Percentiles rank a stretch among this genome's conserved stretches.
phyloP scores from a whole-genome alignment of 2,797 vertebrate species.

The Apogon talboti region DNA sequence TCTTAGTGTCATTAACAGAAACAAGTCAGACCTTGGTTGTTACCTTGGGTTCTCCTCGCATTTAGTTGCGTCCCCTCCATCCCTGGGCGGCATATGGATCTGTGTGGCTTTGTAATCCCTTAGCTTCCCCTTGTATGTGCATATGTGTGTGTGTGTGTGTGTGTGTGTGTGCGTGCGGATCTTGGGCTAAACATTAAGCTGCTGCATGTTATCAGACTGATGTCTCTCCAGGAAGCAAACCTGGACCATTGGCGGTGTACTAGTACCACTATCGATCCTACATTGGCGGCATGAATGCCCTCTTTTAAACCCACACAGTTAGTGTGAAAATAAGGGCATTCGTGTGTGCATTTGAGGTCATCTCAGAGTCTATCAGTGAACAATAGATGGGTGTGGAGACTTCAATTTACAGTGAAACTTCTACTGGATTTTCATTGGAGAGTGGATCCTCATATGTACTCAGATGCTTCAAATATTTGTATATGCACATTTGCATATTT shows the following conservation, averaged over 20 bases:
- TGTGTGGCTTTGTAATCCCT: constrained; percentile 65
- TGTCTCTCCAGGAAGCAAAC: constrained; percentile 49
- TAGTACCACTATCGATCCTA: constrained; percentile 50
- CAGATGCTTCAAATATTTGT: too few relatives aligned
- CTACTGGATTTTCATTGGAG: too few relatives aligned
- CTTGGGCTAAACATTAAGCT: constrained; percentile 85
- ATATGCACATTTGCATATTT: too few relatives aligned
- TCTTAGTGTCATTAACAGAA: background rate
- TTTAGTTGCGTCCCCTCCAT: constrained; percentile 70
- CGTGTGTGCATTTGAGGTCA: constrained; percentile 15
- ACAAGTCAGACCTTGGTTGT: constrained; percentile 62
- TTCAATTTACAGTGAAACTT: too few relatives aligned
- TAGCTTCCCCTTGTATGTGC: constrained; percentile 46
- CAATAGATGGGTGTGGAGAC: constrained; percentile 19
- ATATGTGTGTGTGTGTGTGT: constrained; percentile 50
- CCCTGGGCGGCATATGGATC: constrained; percentile 51
- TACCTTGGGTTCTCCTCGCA: constrained; percentile 30
- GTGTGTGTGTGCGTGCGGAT: constrained; percentile 41
- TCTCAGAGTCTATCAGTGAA: constrained; percentile 44
- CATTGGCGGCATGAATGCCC: constrained; percentile 26
- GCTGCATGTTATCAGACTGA: constrained; percentile 59
- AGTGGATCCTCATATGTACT: too few relatives aligned
- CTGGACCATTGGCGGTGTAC: constrained; percentile 7
- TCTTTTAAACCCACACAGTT: constrained; percentile 15
- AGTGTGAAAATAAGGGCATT: constrained; percentile 26